Evolutionary conservation across 1,140 invertebrate genomes (phyloP), one percentile per base, ranked within the genome.

Genomic region (Papilio machaon): DNA sequence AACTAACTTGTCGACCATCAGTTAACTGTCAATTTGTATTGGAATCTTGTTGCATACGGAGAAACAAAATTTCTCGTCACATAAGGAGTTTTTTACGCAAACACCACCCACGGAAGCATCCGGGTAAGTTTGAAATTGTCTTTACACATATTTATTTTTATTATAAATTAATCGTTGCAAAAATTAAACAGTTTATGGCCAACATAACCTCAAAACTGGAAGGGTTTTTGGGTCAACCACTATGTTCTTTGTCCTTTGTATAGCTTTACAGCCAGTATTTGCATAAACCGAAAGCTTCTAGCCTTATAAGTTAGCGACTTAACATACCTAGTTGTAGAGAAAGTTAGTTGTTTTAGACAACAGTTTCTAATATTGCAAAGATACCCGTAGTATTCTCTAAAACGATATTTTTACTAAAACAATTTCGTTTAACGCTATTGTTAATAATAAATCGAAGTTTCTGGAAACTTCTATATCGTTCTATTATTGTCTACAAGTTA

Each of bases 181-280:
- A 86, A 84, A 83, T 78, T 80, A 47, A 67, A 79, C 43, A 67
- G n/a, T 64, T 38, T 58, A 74, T 85, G 74, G 64, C 47, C 70
- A 80, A 85, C 82, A 84, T 91, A 91, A 91, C 88, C 88, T 91
- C 78, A 80, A 79, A 70, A 81, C 84, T 83, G n/a, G 74, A 83
- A 52, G 67, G 49, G 58, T 90, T 92, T 93, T 92, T 91, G 86
- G 93, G 93, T 93, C 91, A 93, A 89, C 91, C 89, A 91, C 88
- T 90, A 88, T 89, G 88, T 87, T 91, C 88, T 89, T 90, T 80
- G 80, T 81, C 75, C 70, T 76, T 70, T 82, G 87, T 84, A 85
- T 82, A 82, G 78, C 79, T 80, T 82, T 79, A 85, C 87, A 83
- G 76, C 43, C 73, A 84, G 35, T 76, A 75, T 90, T 90, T 86